A percentile compares a stretch with the other conserved stretches of the same genome.
These are phyloP conservation scores for Pantelozetes paolii DNA, from an alignment of 2,888 invertebrate genomes.

Conservation along the genomic window DNA sequence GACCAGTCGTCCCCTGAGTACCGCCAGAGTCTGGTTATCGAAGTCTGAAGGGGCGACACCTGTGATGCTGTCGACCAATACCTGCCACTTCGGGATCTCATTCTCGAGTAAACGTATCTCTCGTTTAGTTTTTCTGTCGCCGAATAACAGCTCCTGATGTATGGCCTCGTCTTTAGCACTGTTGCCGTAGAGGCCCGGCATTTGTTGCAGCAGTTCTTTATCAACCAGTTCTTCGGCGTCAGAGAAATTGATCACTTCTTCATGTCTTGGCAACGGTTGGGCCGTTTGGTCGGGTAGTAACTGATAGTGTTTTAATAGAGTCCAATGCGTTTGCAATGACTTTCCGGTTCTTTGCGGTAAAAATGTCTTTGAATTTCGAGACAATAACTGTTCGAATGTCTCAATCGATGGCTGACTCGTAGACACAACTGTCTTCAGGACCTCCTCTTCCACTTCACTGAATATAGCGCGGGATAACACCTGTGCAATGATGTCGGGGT, in stretches of 20 bases:
- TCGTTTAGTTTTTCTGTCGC: conserved; percentile 62
- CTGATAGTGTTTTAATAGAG: conserved; percentile 82
- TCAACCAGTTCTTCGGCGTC: conserved; percentile 86
- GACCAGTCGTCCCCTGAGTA: conserved; percentile 81
- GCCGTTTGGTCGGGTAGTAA: conserved; percentile 80
- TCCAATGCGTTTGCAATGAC: conserved; percentile 82
- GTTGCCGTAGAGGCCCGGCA: not conserved
- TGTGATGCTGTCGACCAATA: conserved; percentile 78
- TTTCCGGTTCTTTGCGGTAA: conserved; percentile 82
- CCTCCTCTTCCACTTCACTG: conserved; percentile 80
- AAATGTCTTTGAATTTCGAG: conserved; percentile 77
- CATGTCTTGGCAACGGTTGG: conserved; percentile 54
- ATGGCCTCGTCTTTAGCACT: conserved; percentile 38
- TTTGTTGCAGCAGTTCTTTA: conserved; percentile 64
- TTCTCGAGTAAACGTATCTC: conserved; percentile 84
- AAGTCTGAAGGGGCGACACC: conserved; percentile 77
- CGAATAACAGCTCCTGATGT: conserved; percentile 51
- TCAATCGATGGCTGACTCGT: conserved; percentile 59
- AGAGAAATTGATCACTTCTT: conserved; percentile 63
- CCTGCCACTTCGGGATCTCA: conserved; percentile 84
- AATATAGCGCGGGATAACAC: conserved; percentile 84
- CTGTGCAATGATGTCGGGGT: conserved; percentile 79
- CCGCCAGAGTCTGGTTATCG: conserved; percentile 88
- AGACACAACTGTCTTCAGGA: conserved; percentile 74
- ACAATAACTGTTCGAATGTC: conserved; percentile 76